phyloP scores from a whole-genome alignment of 2,888 invertebrate genomes.

The Phlogophora meticulosa region DNA sequence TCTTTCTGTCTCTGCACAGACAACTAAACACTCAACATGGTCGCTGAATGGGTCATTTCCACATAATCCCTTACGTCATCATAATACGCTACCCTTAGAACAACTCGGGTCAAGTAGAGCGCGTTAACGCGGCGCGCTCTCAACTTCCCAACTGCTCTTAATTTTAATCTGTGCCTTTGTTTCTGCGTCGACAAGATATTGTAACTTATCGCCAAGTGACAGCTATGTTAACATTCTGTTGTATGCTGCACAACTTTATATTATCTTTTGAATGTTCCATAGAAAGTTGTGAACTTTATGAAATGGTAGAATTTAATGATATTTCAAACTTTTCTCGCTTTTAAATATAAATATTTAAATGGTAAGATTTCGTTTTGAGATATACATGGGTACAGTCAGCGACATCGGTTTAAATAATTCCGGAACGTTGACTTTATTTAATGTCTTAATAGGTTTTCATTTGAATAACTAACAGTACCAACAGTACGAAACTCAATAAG shows the following conservation, averaged over 20 bases:
- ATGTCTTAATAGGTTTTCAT: too few species aligned
- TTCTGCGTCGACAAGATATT: slow-evolving; percentile 16
- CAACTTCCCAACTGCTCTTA: slow-evolving; percentile 29
- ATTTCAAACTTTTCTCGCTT: slow-evolving; percentile 14
- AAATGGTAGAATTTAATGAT: background rate
- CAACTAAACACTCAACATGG: background rate
- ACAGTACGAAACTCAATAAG: too few species aligned
- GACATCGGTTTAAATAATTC: too few species aligned
- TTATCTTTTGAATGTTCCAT: background rate
- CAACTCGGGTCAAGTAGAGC: slow-evolving; percentile 20
- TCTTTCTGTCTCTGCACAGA: too few species aligned
- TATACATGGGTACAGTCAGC: background rate
- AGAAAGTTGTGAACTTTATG: slow-evolving; percentile 11
- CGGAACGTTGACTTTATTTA: too few species aligned
- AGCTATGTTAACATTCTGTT: slow-evolving; percentile 12
- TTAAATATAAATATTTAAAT: slow-evolving; percentile 1
- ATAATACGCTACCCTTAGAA: slow-evolving; percentile 2
- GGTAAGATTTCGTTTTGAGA: slow-evolving; percentile 12
- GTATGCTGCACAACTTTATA: slow-evolving; percentile 17
- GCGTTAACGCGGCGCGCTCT: background rate
- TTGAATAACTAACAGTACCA: too few species aligned
- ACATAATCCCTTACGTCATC: slow-evolving; percentile 23
- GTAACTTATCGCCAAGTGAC: slow-evolving; percentile 32
- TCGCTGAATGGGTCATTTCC: slow-evolving; percentile 5
- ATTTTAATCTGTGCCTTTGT: slow-evolving; percentile 41